phyloP scores from a whole-genome alignment of 2,797 vertebrate species.

The Gymnocypris eckloni region DNA sequence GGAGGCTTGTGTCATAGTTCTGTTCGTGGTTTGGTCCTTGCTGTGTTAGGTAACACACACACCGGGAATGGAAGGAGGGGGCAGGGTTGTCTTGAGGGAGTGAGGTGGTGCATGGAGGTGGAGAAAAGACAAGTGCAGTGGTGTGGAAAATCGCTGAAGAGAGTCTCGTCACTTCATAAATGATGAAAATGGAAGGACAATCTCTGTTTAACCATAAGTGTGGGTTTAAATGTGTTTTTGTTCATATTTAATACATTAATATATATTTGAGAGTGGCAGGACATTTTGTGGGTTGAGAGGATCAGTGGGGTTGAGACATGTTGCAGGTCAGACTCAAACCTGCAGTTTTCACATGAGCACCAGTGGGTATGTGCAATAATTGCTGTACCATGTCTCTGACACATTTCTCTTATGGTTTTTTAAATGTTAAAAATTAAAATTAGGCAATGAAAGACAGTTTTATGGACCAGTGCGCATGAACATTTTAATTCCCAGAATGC shows the following conservation, averaged over 20 bases:
- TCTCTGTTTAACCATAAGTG: neutral
- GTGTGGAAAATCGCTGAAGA: constrained; percentile 45
- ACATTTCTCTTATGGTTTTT: neutral
- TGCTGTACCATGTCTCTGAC: neutral
- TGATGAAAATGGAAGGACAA: neutral
- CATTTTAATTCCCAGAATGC: neutral
- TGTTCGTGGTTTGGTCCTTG: constrained; percentile 21
- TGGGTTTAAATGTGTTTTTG: neutral
- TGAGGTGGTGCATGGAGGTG: constrained; percentile 47
- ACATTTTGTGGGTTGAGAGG: neutral
- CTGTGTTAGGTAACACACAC: constrained; percentile 44
- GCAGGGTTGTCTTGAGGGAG: constrained; percentile 40
- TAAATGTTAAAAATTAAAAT: too few relatives aligned
- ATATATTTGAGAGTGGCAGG: neutral
- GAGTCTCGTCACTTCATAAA: constrained; percentile 15
- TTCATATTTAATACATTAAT: neutral
- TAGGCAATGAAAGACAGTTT: neutral
- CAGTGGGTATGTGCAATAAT: neutral
- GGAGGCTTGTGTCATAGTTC: neutral
- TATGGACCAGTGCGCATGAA: neutral
- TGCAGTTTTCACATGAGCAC: neutral
- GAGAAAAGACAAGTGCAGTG: constrained; percentile 36
- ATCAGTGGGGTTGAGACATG: neutral
- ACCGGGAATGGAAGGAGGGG: constrained; percentile 32
- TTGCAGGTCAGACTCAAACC: neutral